These are phyloP conservation scores for Sebastolobus altivelis DNA, from an alignment of 2,797 vertebrate genomes.

Conservation along the genomic window DNA sequence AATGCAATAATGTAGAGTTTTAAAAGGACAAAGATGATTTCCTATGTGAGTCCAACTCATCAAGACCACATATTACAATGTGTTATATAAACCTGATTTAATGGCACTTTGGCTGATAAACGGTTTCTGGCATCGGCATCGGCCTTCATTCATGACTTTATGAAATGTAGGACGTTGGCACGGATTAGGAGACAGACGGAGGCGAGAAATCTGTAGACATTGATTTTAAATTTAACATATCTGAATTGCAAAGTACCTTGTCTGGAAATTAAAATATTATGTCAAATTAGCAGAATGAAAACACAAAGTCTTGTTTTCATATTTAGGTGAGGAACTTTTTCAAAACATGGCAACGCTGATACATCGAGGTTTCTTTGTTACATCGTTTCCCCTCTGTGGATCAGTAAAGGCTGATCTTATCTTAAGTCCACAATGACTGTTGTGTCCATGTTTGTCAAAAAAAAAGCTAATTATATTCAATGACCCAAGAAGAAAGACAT, in stretches of 20 bases:
- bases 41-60: slow-evolving; percentile 6
- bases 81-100: slow-evolving; percentile 13
- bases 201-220: not conserved
- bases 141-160: not conserved
- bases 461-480: not conserved
- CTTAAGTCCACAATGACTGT: not conserved
- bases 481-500: not conserved
- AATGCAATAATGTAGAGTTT: slow-evolving; percentile 16
- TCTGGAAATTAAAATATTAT: not conserved
- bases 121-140: not conserved
- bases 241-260: not conserved
- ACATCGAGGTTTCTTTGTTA: no score
- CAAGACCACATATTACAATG: slow-evolving; percentile 1
- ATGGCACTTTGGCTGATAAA: not conserved
- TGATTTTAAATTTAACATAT: not conserved
- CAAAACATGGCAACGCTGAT: not conserved
- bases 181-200: not conserved
- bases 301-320: not conserved
- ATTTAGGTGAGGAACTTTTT: not conserved
- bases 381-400: not conserved
- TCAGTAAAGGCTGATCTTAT: not conserved
- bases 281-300: not conserved
- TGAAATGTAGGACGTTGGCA: not conserved
- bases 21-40: slow-evolving; percentile 14
- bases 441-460: not conserved